Base-by-base conservation (phyloP, 2,888 invertebrate species). In the Bhutanitis thaidina region DNA sequence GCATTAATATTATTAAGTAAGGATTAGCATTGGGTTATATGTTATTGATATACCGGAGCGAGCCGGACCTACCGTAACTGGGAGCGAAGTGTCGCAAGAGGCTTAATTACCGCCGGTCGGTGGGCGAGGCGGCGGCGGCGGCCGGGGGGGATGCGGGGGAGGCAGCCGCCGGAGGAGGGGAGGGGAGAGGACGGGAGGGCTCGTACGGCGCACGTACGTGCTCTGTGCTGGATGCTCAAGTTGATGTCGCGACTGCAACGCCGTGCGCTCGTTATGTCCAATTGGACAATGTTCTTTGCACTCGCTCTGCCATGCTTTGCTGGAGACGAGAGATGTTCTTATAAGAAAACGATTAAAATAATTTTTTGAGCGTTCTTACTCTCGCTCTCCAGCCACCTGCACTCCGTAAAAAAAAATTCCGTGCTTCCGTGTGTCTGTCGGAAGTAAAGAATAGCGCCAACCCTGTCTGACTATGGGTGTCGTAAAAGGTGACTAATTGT, bases 31-130 rank as follows among this genome's bases (percentile, higher is more conserved):
- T n/a, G n/a, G n/a, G n/a, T n/a, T n/a, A n/a, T 27, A 8, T 5
- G 27, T 8, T 8, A 27, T 27, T 27, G 27, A 27, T 4, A 27
- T 27, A 27, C 12, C 12, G 5, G 34, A 9, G 32, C 25, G 56
- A 49, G n/a, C 74, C 69, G 69, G 79, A 80, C 80, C 80, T 80
- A 77, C 74, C 69, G 68, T 73, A 78, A 79, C 76, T 64, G 67
- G 67, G 67, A 63, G 71, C 60, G 61, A 71, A 76, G 75, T 78
- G 77, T 77, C 76, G 69, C 71, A 52, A 54, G 66, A 61, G 64
- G 65, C 67, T 74, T 80, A 77, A 80, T 80, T 78, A 77, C 65
- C 55, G 54, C 34, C 58, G 51, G 41, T 49, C 54, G 43, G 39
- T 13, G 52, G 40, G 20, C 38, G 54, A 34, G 13, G 41, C 29